Evolutionary conservation across 2,797 vertebrate genomes (phyloP), one percentile per base, ranked within the genome.

Genomic region (Novumbra hubbsi): DNA sequence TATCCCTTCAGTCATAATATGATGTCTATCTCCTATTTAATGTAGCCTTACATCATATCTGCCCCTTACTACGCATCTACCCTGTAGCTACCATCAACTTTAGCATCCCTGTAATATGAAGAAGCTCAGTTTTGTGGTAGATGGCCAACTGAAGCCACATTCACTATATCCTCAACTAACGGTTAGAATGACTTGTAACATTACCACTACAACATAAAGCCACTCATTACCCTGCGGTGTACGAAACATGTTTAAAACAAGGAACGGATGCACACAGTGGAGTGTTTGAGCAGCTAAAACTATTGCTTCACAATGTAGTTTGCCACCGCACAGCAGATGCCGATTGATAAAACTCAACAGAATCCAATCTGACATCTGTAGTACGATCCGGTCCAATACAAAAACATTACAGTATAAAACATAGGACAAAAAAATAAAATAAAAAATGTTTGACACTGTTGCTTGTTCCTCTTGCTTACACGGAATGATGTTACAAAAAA

Each of bases 401-500:
- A 80, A 81, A 84, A 72, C 50, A 70, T 64, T 78, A 74, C 73
- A 76, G 77, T 86, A 86, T 52, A 89, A 91, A 90, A 85, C 75
- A 73, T 45, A 21, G 57, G 1, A 76, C 17, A 64, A 64, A 64
- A 79, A 70, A 78, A 70, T 83, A n/a, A 64, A 64, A 64, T 80
- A 70, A 78, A 70, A 83, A 84, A 81, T 82, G 73, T 73, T 66
- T 69, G 57, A 48, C 69, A 55, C 72, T 79, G 60, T 70, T 77
- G 79, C 73, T 81, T 85, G 78, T 82, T 79, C 73, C 75, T 57
- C 63, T 69, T 78, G 83, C 76, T 71, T 50, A 52, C 74, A 76
- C 70, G 63, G 16, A 79, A 69, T n/a, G 28, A 50, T 50, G 73
- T 34, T 19, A 76, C 73, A 27, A 67, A 57, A 32, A 70, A 72